These are phyloP conservation scores for Sclerurus mexicanus DNA, from an alignment of 2,113 vertebrate genomes.

Conservation along the genomic window DNA sequence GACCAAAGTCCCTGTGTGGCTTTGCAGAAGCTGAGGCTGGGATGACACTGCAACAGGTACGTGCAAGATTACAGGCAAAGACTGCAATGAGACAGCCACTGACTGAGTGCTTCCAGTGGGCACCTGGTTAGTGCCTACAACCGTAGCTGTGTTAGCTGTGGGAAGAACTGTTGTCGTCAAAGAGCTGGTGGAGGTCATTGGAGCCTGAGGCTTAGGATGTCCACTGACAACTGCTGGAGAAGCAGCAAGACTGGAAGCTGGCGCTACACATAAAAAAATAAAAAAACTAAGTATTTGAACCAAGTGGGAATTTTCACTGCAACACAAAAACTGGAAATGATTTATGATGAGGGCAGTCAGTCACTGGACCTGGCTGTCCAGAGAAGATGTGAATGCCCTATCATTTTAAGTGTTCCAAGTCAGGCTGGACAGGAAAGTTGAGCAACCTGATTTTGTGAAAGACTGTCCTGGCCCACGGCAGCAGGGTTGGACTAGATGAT, in stretches of 20 bases:
- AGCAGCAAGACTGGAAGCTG: constrained; percentile 67
- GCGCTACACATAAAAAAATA: constrained; percentile 19
- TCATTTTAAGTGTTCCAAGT: background rate
- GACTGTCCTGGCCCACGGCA: background rate
- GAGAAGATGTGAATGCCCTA: background rate
- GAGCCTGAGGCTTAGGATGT: constrained; percentile 72
- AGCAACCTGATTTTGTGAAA: background rate
- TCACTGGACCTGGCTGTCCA: background rate
- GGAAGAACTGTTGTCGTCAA: constrained; percentile 77
- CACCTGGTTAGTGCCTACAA: constrained; percentile 78
- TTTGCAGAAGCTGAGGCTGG: constrained; percentile 80
- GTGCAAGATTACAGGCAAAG: constrained; percentile 81
- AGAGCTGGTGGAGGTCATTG: constrained; percentile 70
- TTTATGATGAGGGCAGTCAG: background rate
- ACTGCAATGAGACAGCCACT: constrained; percentile 79
- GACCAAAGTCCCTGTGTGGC: constrained; percentile 78
- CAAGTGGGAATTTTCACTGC: background rate
- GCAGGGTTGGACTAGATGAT: background rate
- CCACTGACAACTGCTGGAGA: constrained; percentile 66
- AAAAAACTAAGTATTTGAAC: background rate
- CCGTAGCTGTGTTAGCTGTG: constrained; percentile 70
- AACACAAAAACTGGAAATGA: background rate
- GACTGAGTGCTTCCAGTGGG: constrained; percentile 74
- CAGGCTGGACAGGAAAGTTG: background rate
- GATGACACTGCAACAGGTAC: constrained; percentile 83